Base-by-base conservation (phyloP, 2,888 invertebrate genomes). In the Drosophila niveifrons region DNA sequence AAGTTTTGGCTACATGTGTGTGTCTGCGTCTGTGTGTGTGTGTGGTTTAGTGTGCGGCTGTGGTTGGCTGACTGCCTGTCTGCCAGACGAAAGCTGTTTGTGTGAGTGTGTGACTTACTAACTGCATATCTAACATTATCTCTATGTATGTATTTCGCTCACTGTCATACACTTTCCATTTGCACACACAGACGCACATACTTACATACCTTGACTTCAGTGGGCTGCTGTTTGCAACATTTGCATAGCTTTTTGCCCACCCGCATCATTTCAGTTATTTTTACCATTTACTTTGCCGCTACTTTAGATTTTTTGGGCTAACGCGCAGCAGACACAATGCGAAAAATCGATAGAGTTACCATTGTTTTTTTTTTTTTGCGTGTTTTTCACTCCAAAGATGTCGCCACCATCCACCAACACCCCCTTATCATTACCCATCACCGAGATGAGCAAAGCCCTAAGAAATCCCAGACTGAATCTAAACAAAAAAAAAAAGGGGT, bases 261-360 rank as follows among this genome's bases (percentile, higher is more conserved):
- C 80, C 75, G 80, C 80, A 76, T 75, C 70, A 70, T 52, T 52
- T 61, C 61, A 15, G 28, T 61, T 64, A 59, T 55, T 44, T 46
- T 53, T 73, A 55, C 59, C 66, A 36, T 52, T 52, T 72, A 52
- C 68, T 64, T 75, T 75, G 63, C 61, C 66, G 80, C 83, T 82
- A 86, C 88, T 82, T 88, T 82, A 85, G 83, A 88, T 85, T 85
- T 88, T 88, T 75, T 67, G 84, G 89, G 81, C 71, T 73, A 70
- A 67, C 51, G 61, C 82, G 64, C 76, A 87, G 88, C 72, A 87
- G 88, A 87, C 88, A 87, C 88, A 84, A 78, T 81, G 89, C 89
- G 83, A 89, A 84, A 83, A 84, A 84, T 84, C 83, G 83, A 84
- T 84, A 88, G 72, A 78, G 88, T 88, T 77, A 51, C 71, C 89